Conservation (phyloP, 2,113 vertebrate species). For the Neolamprologus brichardi region DNA sequence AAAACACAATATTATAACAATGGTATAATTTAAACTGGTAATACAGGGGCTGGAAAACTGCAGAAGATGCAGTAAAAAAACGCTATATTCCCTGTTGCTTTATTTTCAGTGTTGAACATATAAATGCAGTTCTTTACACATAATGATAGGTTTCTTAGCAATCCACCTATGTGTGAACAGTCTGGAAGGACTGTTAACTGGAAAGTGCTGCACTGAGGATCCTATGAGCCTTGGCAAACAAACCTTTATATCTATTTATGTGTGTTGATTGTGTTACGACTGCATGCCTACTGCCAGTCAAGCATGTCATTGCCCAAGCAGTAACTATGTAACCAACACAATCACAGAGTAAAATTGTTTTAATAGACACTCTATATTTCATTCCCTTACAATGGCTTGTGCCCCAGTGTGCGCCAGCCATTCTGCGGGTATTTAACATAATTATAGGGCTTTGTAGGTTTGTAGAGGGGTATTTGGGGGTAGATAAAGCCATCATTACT, state of each 20-base stretch:
- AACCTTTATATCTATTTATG: slow-evolving; percentile 24
- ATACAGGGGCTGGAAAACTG: background rate
- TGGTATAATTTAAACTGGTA: background rate
- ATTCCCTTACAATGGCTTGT: background rate
- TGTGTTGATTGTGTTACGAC: slow-evolving; percentile 30
- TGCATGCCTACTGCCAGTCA: slow-evolving; percentile 7
- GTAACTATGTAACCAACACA: background rate
- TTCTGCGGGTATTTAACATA: slow-evolving; percentile 48
- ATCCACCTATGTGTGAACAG: slow-evolving; percentile 24
- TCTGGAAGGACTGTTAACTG: background rate
- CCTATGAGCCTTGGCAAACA: background rate
- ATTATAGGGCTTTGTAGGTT: slow-evolving; percentile 52
- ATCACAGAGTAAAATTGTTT: slow-evolving; percentile 22
- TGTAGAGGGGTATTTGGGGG: slow-evolving; percentile 32
- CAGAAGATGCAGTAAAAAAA: background rate
- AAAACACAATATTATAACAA: background rate
- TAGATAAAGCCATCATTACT: slow-evolving; percentile 59
- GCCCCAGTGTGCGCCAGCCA: slow-evolving; percentile 6
- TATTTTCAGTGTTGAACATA: slow-evolving; percentile 23
- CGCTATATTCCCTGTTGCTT: background rate
- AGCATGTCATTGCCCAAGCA: background rate
- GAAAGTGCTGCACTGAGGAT: background rate
- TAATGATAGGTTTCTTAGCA: slow-evolving; percentile 8
- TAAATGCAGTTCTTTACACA: slow-evolving; percentile 14
- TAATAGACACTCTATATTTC: background rate